Conservation (phyloP, 1,140 invertebrate genomes). For the Agrypnia vestita region DNA sequence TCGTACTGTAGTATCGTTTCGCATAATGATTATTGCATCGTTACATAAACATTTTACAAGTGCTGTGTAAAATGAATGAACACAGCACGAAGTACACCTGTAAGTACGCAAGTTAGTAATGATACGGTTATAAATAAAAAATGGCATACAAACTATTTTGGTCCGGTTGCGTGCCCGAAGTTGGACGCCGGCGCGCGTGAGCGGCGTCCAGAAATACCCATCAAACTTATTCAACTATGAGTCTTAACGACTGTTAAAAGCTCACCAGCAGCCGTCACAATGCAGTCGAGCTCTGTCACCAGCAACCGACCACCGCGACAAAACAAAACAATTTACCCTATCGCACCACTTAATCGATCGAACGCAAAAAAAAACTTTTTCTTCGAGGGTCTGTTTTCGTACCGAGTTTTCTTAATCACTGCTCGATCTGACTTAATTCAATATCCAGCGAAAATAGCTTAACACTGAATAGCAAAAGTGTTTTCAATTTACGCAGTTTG, state of each 20-base stretch:
- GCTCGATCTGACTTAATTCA: neutral
- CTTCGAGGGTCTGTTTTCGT: neutral
- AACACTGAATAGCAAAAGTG: neutral
- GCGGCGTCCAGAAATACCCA: constrained; percentile 48
- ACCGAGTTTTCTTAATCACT: neutral
- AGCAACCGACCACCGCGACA: neutral
- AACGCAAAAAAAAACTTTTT: neutral
- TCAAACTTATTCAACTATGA: constrained; percentile 54
- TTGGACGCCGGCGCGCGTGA: constrained; percentile 53
- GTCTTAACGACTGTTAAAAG: constrained; percentile 20
- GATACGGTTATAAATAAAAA: constrained; percentile 41
- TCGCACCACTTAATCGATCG: neutral
- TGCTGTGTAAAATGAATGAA: too few relatives aligned
- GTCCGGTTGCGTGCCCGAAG: constrained; percentile 22
- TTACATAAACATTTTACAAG: too few relatives aligned
- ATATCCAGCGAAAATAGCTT: neutral
- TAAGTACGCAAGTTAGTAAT: constrained; percentile 26
- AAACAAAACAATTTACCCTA: neutral
- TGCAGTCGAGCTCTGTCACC: neutral
- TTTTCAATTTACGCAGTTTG: neutral
- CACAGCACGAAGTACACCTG: neutral
- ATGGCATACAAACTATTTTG: constrained; percentile 48
- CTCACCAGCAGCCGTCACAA: neutral
- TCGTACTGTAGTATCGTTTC: too few relatives aligned
- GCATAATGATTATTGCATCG: too few relatives aligned